phyloP scores from a whole-genome alignment of 2,113 vertebrate species.

The Lipophrys pholis region DNA sequence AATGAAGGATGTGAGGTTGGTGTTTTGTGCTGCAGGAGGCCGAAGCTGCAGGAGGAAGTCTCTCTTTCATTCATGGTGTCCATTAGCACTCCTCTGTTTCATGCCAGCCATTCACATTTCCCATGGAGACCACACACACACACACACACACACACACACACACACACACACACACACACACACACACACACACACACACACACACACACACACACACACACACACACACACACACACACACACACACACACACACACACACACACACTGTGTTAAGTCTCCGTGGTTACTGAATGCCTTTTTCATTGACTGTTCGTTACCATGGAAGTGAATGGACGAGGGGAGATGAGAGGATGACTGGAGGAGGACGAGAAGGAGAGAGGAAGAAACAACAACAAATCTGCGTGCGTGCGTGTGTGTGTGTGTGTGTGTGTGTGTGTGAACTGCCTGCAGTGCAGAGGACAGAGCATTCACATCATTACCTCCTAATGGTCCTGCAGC shows the following conservation, averaged over 20 bases:
- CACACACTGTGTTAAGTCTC: constrained; percentile 51
- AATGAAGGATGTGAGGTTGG: no score
- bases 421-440: no score
- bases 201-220: constrained; percentile 25
- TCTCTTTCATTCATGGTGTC: constrained; percentile 57
- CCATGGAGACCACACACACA: constrained; percentile 48
- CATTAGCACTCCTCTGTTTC: constrained; percentile 56
- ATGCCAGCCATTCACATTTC: constrained; percentile 71
- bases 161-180: constrained; percentile 47
- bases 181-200: not conserved
- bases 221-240: constrained; percentile 10
- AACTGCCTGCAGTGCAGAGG: no score
- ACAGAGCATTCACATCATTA: no score
- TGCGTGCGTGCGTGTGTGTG: not conserved
- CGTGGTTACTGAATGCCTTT: constrained; percentile 71
- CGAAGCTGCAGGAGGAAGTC: not conserved
- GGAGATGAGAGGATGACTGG: constrained; percentile 50
- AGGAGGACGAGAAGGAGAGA: constrained; percentile 15
- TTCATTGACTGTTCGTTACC: constrained; percentile 73
- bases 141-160: constrained; percentile 47
- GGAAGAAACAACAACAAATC: not conserved
- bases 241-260: constrained; percentile 1
- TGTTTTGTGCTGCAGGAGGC: no score
- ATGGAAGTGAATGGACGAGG: constrained; percentile 67
- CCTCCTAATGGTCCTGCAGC: not conserved